Base-by-base conservation (phyloP, 2,113 vertebrate species). In the Phainopepla nitens region DNA sequence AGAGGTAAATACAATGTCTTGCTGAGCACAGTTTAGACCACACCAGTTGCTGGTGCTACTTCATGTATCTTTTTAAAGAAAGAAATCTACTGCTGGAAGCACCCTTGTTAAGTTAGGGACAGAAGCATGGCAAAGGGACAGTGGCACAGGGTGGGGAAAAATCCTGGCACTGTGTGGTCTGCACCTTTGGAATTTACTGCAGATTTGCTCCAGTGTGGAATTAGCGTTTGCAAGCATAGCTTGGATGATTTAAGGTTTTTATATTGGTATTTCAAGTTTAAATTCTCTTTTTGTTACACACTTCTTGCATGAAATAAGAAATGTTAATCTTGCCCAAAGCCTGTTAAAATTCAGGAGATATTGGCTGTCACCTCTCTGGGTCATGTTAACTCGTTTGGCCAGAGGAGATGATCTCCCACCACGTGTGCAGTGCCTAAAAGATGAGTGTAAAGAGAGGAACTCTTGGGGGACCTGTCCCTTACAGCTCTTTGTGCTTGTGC, bases 1-100 rank as follows among this genome's bases (percentile, higher is more conserved):
- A 92, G 91, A 95, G 86, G 96, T 92, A 71, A 86, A 96, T 33
- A 44, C 33, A n/a, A 47, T 25, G 44, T 72, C 87, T 97, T 87
- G 64, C 33, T n/a, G 88, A 90, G 53, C 39, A 27, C 35, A 18
- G 51, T 57, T 96, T 50, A 96, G 97, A 94, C 84, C 95, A 96
- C 70, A 96, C 83, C 69, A 78, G 50, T 95, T 89, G 77, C 78
- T 90, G 50, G 13, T 79, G 65, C 76, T 88, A 25, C 42, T 82
- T 41, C 5, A 1, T 42, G 7, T 20, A 9, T 50, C 54, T 56
- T n/a, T 83, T 61, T 35, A 90, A 28, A 88, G 61, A 51, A 89
- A 35, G 50, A 60, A 29, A 80, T 44, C 33, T 62, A 5, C 36
- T 56, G 6, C 20, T 64, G 58, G 57, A 39, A 75, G 72, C 5